Conservation (phyloP, 2,113 vertebrate genomes). For the Furnarius figulus region DNA sequence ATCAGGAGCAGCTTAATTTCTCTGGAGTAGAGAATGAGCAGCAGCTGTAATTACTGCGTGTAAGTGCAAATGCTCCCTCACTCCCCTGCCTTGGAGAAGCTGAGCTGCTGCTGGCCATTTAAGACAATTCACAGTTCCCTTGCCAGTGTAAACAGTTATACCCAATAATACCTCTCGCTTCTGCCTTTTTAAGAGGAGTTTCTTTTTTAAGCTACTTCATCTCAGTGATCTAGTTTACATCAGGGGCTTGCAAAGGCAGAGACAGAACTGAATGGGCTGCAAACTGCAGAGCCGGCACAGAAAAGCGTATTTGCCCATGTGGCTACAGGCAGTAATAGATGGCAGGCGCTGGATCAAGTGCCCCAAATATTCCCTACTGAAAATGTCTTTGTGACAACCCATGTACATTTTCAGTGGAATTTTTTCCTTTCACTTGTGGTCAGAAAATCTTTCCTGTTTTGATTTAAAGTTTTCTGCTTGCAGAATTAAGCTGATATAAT, state of each 20-base stretch:
- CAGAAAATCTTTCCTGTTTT: not conserved
- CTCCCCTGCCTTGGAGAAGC: not conserved
- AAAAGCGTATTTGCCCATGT: not conserved
- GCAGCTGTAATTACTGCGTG: constrained; percentile 51
- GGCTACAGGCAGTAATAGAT: not conserved
- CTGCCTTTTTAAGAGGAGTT: not conserved
- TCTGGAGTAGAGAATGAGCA: constrained; percentile 45
- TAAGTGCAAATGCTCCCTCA: constrained; percentile 16
- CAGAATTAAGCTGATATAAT: not conserved
- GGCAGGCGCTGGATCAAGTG: not conserved
- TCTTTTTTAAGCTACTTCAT: not conserved
- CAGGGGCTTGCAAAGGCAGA: not conserved
- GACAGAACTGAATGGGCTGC: not conserved
- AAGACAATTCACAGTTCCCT: constrained; percentile 42
- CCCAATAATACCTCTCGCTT: not conserved
- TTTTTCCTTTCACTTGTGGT: not conserved
- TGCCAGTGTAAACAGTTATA: constrained; percentile 1
- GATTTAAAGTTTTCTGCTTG: not conserved
- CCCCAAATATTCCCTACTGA: not conserved
- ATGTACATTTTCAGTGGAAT: not conserved
- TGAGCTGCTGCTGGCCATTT: constrained; percentile 29
- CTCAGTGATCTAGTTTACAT: not conserved
- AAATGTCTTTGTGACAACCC: not conserved
- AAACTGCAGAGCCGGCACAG: not conserved
- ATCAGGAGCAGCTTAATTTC: constrained; percentile 52